These are phyloP conservation scores for Caenorhabditis auriculariae DNA, from an alignment of 2,888 invertebrate species.

Conservation along the genomic window DNA sequence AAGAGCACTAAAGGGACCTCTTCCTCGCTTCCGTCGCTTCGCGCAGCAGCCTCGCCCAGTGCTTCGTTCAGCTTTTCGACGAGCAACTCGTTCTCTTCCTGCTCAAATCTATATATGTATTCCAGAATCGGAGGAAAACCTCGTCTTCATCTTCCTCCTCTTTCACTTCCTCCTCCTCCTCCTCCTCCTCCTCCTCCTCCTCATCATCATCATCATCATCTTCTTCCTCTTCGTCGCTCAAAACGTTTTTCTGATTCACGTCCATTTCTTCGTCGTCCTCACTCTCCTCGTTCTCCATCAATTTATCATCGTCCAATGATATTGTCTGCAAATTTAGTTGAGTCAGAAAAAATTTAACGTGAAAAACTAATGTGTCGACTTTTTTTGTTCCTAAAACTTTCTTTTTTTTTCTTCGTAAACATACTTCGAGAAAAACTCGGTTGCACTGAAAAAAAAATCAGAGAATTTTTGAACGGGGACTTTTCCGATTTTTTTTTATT, in stretches of 20 bases:
- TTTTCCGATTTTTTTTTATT: too few relatives aligned
- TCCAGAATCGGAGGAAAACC: too few relatives aligned
- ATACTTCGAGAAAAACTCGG: too few relatives aligned
- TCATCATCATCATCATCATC: slow-evolving; percentile 15
- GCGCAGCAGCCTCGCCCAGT: slow-evolving; percentile 41
- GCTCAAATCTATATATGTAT: neutral
- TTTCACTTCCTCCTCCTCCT: slow-evolving; percentile 22
- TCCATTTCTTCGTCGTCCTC: slow-evolving; percentile 29
- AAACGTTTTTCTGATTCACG: too few relatives aligned
- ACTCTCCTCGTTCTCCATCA: slow-evolving; percentile 24
- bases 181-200: slow-evolving; percentile 21
- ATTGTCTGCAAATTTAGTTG: slow-evolving; percentile 17
- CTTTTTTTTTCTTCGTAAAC: too few relatives aligned
- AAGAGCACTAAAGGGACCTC: too few relatives aligned
- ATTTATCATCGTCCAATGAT: slow-evolving; percentile 27
- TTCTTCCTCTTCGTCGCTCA: too few relatives aligned
- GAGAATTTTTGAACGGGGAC: too few relatives aligned
- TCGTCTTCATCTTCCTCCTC: slow-evolving; percentile 20
- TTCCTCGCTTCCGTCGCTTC: slow-evolving; percentile 18
- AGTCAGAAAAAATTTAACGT: neutral
- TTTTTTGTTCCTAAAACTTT: too few relatives aligned
- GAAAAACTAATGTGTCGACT: too few relatives aligned
- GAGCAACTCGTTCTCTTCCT: slow-evolving; percentile 36
- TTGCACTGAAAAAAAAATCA: too few relatives aligned
- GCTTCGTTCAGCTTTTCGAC: slow-evolving; percentile 37